Evolutionary conservation across 2,113 vertebrate species (phyloP).

Genomic region (Pedionomus torquatus): DNA sequence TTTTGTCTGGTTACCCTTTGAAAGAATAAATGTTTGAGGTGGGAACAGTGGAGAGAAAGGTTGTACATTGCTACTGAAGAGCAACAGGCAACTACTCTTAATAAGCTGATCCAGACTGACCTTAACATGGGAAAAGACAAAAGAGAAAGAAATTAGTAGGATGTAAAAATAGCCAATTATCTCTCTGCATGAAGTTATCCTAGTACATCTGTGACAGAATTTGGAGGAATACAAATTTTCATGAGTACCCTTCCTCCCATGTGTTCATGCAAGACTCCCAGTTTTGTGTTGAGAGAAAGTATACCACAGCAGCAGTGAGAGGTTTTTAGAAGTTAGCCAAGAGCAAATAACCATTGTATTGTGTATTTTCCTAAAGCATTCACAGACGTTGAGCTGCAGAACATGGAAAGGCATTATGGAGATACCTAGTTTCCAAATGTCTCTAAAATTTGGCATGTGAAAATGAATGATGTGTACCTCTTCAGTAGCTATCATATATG

Average conservation of each 20-base stretch:
- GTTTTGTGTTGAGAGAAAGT: not conserved
- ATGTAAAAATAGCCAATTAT: not conserved
- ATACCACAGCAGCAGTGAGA: not conserved
- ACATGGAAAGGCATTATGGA: not conserved
- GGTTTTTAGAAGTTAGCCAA: not conserved
- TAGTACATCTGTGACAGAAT: not conserved
- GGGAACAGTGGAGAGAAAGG: not conserved
- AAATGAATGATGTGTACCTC: not conserved
- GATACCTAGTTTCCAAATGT: not conserved
- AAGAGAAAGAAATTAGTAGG: not conserved
- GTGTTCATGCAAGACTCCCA: not conserved
- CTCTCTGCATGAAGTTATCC: not conserved
- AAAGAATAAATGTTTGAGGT: not conserved
- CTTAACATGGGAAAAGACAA: not conserved
- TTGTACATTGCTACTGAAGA: fast-evolving
- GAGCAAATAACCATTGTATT: not conserved
- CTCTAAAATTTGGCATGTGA: not conserved
- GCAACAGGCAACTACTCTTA: not conserved
- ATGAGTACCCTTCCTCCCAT: not conserved
- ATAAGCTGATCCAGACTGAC: not conserved
- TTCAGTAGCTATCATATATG: not conserved
- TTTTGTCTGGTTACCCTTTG: not conserved
- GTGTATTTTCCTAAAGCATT: not conserved
- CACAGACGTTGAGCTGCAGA: not conserved
- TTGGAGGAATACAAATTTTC: not conserved